Base-by-base conservation (phyloP, 2,113 vertebrate genomes). In the Tupaia chinensis region DNA sequence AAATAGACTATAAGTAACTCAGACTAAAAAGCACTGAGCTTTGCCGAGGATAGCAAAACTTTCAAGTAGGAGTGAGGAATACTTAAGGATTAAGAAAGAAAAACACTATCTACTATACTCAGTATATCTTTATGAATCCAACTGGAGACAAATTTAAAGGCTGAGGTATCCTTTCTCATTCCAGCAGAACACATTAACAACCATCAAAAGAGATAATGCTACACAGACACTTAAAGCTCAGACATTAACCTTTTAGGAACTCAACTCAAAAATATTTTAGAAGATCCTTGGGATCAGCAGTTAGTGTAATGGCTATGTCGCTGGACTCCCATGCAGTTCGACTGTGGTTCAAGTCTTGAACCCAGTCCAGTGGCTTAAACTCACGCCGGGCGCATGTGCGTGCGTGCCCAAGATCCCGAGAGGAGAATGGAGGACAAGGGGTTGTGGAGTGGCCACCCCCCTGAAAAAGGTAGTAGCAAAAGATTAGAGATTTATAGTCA, bases 181-280 rank as follows among this genome's bases (percentile, higher is more conserved):
- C 89, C 54, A 97, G 94, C 96, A 97, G 70, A 96, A 73, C 1
- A n/a, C 84, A 83, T 97, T 93, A 95, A 93, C 0, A 53, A 10
- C 0, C 82, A 61, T 91, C 91, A 94, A 73, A 76, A 94, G 97
- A 98, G 95, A 95, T 94, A 97, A 90, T 15, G 73, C 82, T 97
- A 61, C 91, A 92, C 72, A 96, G 85, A 97, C 73, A 81, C 78
- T n/a, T 97, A 54, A 98, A 97, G 58, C 92, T 87, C 80, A 97
- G 97, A 1, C 79, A 98, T 98, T 97, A 93, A 94, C 92, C 93
- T 98, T 60, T 89, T 89, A 96, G 29, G 94, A 91, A 95, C 32
- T 93, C 61, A 88, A 87, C 13, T 86, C 25, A 93, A 89, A 95
- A 89, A 44, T 95, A 84, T 84, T 95, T 97, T 73, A 58, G 56